phyloP scores from a whole-genome alignment of 2,797 vertebrate genomes.

The Podargus strigoides region DNA sequence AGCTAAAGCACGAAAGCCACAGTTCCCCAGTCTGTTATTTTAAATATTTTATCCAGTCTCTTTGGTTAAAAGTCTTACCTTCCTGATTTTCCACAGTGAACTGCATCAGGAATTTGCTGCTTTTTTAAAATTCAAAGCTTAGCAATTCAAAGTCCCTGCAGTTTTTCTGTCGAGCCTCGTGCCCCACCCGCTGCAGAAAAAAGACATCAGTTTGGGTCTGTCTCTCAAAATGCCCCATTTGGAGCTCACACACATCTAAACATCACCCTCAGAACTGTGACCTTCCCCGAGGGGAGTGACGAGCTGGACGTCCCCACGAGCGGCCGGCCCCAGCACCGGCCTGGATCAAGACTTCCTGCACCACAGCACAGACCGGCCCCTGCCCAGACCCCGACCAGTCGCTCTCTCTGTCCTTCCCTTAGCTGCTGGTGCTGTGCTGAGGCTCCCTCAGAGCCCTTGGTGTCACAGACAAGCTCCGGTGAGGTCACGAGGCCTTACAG shows the following conservation, averaged over 20 bases:
- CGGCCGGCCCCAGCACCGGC: not conserved
- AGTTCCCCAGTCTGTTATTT: not conserved
- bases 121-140: slow-evolving; percentile 22
- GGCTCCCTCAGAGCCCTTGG: not conserved
- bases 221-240: not conserved
- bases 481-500: not conserved
- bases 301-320: not conserved
- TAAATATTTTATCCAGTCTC: not conserved
- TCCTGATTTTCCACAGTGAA: not conserved
- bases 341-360: not conserved
- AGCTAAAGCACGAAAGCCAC: not conserved
- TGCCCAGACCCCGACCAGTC: fast-evolving
- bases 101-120: not conserved
- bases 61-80: not conserved
- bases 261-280: not conserved
- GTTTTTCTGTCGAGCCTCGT: not conserved
- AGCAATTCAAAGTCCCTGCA: not conserved
- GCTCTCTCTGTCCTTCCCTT: not conserved
- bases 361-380: not conserved
- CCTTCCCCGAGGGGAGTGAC: not conserved
- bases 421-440: not conserved
- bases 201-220: not conserved
- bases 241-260: not conserved
- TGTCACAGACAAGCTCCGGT: not conserved
- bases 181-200: not conserved